Conservation (phyloP, 2,888 invertebrate genomes). For the Andrena praecox region DNA sequence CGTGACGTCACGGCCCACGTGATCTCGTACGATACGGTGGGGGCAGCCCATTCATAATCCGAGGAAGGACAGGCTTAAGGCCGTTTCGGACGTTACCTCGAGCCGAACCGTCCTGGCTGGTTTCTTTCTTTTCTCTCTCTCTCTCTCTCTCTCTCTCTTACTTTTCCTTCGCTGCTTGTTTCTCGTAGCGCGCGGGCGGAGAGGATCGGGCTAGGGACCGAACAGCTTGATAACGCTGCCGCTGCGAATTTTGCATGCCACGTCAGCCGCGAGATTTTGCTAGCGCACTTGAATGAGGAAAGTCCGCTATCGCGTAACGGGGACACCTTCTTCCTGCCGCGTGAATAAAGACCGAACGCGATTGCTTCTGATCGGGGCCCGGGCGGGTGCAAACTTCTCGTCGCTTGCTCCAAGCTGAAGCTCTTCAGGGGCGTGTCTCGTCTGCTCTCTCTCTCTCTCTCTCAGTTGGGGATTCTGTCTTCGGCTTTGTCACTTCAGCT, state of each 20-base stretch:
- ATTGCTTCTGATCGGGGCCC: neutral
- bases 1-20: slow-evolving; percentile 76
- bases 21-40: slow-evolving; percentile 70
- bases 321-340: slow-evolving; percentile 8
- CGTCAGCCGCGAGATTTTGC: slow-evolving; percentile 11
- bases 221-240: slow-evolving; percentile 16
- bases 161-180: neutral
- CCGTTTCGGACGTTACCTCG: slow-evolving; percentile 76
- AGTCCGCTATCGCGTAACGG: slow-evolving; percentile 6
- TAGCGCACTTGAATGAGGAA: neutral
- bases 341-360: neutral
- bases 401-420: no score
- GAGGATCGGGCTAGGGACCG: no score
- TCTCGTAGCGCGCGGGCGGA: neutral
- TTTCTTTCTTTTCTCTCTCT: slow-evolving; percentile 5
- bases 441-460: no score
- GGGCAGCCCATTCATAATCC: slow-evolving; percentile 81
- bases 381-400: neutral
- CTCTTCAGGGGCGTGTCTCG: no score
- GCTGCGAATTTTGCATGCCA: neutral
- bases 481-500: no score
- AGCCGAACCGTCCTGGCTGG: slow-evolving; percentile 36
- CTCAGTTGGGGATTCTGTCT: no score
- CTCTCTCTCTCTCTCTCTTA: neutral
- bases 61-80: slow-evolving; percentile 82